These are phyloP conservation scores for Drosophila kanekoi DNA, from an alignment of 2,888 invertebrate genomes.

Conservation along the genomic window DNA sequence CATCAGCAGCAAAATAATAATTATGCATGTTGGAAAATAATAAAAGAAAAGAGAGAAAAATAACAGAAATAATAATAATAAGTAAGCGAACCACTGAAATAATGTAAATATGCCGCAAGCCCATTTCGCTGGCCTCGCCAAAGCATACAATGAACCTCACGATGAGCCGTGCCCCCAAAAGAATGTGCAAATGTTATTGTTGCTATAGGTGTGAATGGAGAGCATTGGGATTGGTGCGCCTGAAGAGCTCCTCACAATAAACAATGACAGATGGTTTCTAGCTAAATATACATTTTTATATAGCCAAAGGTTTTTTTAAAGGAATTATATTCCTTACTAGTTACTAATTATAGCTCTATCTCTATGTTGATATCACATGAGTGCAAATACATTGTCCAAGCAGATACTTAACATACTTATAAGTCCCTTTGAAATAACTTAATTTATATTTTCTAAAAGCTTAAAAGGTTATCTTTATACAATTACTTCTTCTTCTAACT, in stretches of 20 bases:
- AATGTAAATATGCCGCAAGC: constrained; percentile 62
- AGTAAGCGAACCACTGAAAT: constrained; percentile 48
- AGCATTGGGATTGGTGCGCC: not conserved
- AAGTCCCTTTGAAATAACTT: no score
- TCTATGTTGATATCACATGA: no score
- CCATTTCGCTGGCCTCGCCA: constrained; percentile 43
- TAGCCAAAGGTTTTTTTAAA: no score
- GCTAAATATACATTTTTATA: no score
- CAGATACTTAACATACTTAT: no score
- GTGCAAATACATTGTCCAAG: no score
- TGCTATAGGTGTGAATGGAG: constrained; percentile 20
- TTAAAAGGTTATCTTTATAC: no score
- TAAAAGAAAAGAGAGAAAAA: constrained; percentile 24
- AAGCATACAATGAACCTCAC: constrained; percentile 31
- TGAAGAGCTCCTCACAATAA: not conserved
- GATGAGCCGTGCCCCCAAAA: not conserved
- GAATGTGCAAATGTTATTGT: constrained; percentile 10
- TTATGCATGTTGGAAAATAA: constrained; percentile 65
- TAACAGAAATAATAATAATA: constrained; percentile 27
- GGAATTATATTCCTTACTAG: no score
- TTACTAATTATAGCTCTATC: no score
- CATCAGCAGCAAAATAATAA: constrained; percentile 56
- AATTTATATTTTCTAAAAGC: no score
- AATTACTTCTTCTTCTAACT: no score
- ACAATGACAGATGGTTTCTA: not conserved